These are phyloP conservation scores for Drosophila rubida DNA, from an alignment of 2,888 invertebrate species.

Conservation along the genomic window DNA sequence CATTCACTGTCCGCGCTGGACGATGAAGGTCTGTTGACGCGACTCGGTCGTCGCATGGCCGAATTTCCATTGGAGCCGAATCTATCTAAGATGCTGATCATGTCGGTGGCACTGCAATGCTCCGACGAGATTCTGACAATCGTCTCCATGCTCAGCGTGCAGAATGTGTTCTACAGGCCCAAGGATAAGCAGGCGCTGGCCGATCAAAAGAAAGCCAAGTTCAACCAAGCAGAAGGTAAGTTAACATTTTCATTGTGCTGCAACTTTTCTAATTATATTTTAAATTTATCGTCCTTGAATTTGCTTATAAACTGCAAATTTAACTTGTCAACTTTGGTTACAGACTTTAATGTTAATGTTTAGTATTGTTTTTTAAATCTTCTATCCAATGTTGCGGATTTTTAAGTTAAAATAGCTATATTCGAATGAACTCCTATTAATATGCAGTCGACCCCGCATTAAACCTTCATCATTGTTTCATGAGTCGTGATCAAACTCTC, in stretches of 20 bases:
- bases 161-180: slow-evolving; percentile 98
- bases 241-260: background rate
- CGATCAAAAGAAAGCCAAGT: slow-evolving; percentile 99
- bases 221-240: slow-evolving; percentile 96
- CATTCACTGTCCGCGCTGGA: slow-evolving; percentile 98
- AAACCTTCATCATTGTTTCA: no score
- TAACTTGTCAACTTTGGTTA: no score
- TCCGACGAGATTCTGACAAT: slow-evolving; percentile 99
- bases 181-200: slow-evolving; percentile 98
- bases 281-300: no score
- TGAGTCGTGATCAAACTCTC: no score
- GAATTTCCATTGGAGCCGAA: slow-evolving; percentile 99
- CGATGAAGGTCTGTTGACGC: slow-evolving; percentile 94
- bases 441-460: no score
- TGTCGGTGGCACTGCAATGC: slow-evolving; percentile 98
- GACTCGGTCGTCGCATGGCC: slow-evolving; percentile 96
- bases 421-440: no score
- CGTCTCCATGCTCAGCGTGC: slow-evolving; percentile 99
- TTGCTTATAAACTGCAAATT: no score
- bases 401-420: no score
- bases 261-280: no score
- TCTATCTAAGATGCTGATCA: slow-evolving; percentile 98
- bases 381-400: no score
- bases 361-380: no score
- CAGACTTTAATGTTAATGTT: no score